A percentile compares a stretch with the other conserved stretches of the same genome.
These are phyloP conservation scores for Emmelina monodactyla DNA, from an alignment of 2,888 invertebrate genomes.

Conservation along the genomic window DNA sequence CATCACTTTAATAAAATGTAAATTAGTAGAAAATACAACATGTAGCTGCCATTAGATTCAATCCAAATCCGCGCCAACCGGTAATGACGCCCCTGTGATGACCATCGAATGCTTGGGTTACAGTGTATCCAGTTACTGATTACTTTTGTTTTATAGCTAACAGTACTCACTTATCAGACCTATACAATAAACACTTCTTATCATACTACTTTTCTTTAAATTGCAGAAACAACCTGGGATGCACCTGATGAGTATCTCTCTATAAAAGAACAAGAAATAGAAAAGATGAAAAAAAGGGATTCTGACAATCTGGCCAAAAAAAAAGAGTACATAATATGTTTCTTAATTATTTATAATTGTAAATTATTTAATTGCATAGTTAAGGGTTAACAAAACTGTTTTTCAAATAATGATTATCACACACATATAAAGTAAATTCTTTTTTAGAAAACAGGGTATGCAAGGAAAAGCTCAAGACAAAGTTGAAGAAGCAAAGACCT, in stretches of 20 bases:
- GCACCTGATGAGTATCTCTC: conserved; percentile 78
- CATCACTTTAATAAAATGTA: too few species aligned
- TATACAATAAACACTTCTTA: too few species aligned
- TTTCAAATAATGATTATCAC: not conserved
- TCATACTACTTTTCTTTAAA: conserved; percentile 8
- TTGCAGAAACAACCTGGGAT: conserved; percentile 79
- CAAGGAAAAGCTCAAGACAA: conserved; percentile 41
- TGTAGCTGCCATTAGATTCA: too few species aligned
- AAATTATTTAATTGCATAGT: conserved; percentile 7
- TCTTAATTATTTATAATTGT: conserved; percentile 1
- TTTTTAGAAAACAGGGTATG: not conserved
- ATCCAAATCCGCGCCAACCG: too few species aligned
- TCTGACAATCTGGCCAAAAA: conserved; percentile 38
- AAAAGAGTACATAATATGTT: conserved; percentile 27
- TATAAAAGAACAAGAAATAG: conserved; percentile 69
- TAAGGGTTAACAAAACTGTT: conserved; percentile 5
- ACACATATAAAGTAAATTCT: not conserved
- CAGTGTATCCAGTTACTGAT: too few species aligned
- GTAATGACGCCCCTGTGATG: too few species aligned
- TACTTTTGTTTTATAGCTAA: too few species aligned
- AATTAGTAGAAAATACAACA: too few species aligned
- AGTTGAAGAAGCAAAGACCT: conserved; percentile 44
- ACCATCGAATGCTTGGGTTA: too few species aligned
- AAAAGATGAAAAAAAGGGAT: conserved; percentile 42
- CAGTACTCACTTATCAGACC: too few species aligned